Conservation (phyloP, 1,140 invertebrate genomes). For the Drosophila fuyamai region DNA sequence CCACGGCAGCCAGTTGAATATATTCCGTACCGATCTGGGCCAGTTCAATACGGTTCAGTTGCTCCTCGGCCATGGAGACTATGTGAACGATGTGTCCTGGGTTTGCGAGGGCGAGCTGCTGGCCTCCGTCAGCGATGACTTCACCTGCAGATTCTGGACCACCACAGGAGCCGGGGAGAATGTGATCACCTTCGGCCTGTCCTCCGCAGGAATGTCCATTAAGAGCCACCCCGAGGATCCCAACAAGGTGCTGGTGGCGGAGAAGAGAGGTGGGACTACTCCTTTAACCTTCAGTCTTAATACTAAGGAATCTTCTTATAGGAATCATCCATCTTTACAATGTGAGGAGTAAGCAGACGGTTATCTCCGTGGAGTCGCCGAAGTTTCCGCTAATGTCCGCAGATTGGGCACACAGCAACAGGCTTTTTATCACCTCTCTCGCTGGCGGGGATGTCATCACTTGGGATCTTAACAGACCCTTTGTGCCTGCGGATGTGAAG, state of each 20-base stretch:
- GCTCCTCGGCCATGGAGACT: constrained; percentile 87
- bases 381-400: constrained; percentile 88
- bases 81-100: constrained; percentile 90
- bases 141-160: constrained; percentile 90
- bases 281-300: accelerated
- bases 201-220: constrained; percentile 89
- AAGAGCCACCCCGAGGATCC: constrained; percentile 90
- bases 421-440: constrained; percentile 87
- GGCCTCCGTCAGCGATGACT: constrained; percentile 91
- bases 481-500: constrained; percentile 86
- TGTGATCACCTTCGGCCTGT: constrained; percentile 87
- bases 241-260: constrained; percentile 90
- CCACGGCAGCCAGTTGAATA: constrained; percentile 86
- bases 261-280: constrained; percentile 87
- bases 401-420: constrained; percentile 89
- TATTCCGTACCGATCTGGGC: constrained; percentile 87
- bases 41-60: constrained; percentile 80
- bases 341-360: constrained; percentile 88
- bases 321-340: constrained; percentile 90
- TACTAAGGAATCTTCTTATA: neutral
- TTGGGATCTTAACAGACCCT: constrained; percentile 88
- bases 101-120: constrained; percentile 89
- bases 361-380: constrained; percentile 89
- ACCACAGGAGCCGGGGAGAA: constrained; percentile 86
- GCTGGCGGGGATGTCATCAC: constrained; percentile 88